Evolutionary conservation across 2,888 invertebrate species (phyloP), one percentile per base, ranked within the genome.

Genomic region (Athrips mouffetella): DNA sequence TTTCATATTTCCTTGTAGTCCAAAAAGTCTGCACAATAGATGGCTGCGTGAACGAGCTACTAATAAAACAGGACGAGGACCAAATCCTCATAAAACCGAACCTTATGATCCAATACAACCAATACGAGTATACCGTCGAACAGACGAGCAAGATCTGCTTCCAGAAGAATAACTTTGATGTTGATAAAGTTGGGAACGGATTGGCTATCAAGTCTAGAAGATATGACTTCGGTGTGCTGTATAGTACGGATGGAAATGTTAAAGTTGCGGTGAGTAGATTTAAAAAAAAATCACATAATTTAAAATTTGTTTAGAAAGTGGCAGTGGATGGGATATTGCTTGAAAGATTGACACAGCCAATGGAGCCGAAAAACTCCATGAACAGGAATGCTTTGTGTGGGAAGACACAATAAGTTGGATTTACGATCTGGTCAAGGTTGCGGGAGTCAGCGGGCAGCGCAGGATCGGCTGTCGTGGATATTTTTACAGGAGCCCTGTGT

Each of bases 171-270:
- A 90, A 90, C 45, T 95, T 94, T 70, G 89, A 91, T 0, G 89
- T 96, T 2, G 90, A 91, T 6, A 89, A 90, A 46, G 84, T 94
- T 0, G 96, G 96, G 0, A 90, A 93, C 49, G 91, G 91, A 0
- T 77, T 95, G 0, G 80, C 93, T 1, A 91, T 95, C 52, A 90
- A 91, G 15, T 94, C 94, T 0, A 90, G 91, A 51, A 89, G 89
- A 49, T 93, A 94, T 61, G 93, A 93, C 47, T 95, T 94, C 69
- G 94, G 92, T 81, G 90, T 95, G 1, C 89, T 92, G 1, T 94
- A 94, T 81, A 93, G 91, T 64, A 86, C 89, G 2, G 90, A 91
- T 47, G 92, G 92, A 2, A 91, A 92, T 66, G 87, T 92, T 0
- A 94, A 93, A 75, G 89, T 96, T 58, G 94, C 93, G 54, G 92